Evolutionary conservation across 2,888 invertebrate genomes (phyloP).

Genomic region (Ichneumoninae sp.): DNA sequence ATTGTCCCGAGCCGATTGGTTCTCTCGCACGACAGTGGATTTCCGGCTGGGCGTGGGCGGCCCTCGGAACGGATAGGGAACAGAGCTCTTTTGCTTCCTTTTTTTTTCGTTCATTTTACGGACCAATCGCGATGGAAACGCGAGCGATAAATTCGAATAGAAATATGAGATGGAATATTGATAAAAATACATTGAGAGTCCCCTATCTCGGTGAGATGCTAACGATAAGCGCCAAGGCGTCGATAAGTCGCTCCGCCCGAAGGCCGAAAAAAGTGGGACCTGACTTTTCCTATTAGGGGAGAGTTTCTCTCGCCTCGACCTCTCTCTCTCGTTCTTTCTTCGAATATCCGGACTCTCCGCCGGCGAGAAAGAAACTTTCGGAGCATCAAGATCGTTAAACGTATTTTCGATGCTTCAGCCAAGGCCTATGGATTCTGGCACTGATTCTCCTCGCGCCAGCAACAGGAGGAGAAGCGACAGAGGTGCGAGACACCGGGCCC

Average conservation of each 20-base stretch:
- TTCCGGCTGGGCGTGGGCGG: neutral
- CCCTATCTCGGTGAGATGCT: neutral
- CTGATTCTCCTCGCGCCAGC: neutral
- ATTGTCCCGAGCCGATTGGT: neutral
- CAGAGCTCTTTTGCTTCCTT: neutral
- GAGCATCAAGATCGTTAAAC: constrained; percentile 4
- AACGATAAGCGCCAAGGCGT: constrained; percentile 12
- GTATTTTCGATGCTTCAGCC: neutral
- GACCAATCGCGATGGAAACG: neutral
- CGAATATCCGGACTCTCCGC: neutral
- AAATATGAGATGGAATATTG: neutral
- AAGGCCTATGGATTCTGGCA: neutral
- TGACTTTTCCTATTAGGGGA: constrained; percentile 17
- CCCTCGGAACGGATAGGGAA: neutral
- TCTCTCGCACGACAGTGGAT: neutral
- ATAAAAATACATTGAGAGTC: constrained; percentile 5
- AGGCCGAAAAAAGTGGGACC: constrained; percentile 8
- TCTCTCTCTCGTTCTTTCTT: neutral
- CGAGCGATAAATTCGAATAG: neutral
- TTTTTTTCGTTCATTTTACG: neutral
- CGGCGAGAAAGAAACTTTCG: constrained; percentile 9
- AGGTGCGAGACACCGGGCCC: neutral
- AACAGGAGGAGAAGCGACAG: constrained; percentile 9
- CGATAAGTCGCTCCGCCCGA: constrained; percentile 7
- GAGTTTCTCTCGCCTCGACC: neutral